These are phyloP conservation scores for Papilio protenor DNA, from an alignment of 2,888 invertebrate species.

Conservation along the genomic window DNA sequence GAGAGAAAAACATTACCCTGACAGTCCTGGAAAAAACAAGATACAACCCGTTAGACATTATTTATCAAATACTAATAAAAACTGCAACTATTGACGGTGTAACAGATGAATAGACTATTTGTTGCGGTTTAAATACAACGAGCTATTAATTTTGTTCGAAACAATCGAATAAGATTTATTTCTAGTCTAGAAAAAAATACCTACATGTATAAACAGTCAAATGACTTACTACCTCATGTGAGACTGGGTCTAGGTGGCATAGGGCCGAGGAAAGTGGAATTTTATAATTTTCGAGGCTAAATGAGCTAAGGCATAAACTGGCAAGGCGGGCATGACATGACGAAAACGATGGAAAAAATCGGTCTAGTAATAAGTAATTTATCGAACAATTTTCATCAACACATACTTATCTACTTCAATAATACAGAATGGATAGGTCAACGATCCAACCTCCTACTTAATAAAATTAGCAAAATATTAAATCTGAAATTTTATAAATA, in stretches of 20 bases:
- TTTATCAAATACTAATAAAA: neutral
- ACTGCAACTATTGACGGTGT: neutral
- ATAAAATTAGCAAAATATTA: slow-evolving; percentile 1
- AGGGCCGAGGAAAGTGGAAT: neutral
- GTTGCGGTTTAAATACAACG: slow-evolving; percentile 8
- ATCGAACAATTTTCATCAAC: neutral
- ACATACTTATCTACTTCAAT: too few relatives aligned
- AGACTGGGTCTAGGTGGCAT: too few relatives aligned
- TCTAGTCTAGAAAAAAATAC: neutral
- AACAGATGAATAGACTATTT: neutral
- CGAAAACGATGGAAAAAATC: neutral
- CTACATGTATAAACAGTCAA: neutral
- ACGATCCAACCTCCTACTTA: neutral
- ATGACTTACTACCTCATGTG: neutral
- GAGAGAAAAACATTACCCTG: neutral
- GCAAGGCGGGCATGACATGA: too few relatives aligned
- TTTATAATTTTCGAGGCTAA: neutral
- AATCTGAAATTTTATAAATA: neutral
- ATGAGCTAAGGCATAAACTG: too few relatives aligned
- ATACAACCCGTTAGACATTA: neutral
- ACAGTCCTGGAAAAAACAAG: neutral
- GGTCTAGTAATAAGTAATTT: neutral
- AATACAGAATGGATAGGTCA: too few relatives aligned
- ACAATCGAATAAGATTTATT: slow-evolving; percentile 1
- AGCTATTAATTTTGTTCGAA: slow-evolving; percentile 2